Base-by-base conservation (phyloP, 2,888 invertebrate genomes). In the Plusia festucae region DNA sequence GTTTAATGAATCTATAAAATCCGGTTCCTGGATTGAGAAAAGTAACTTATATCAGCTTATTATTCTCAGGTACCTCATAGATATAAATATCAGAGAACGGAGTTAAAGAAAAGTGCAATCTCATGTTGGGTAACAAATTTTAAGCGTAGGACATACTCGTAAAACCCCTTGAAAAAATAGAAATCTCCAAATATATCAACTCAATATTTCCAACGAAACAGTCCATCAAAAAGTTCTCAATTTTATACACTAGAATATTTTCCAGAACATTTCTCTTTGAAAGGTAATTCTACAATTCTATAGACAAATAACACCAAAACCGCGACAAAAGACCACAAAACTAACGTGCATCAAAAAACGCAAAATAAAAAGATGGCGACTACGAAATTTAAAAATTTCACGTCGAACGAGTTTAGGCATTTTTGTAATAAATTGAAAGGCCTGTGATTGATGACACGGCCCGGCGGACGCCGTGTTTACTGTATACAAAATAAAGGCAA, bases 371-470 rank as follows among this genome's bases (percentile, higher is more conserved):
- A 80, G 40, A 59, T 30, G 51, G 52, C 51, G 34, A 59, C 11
- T 22, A 24, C 0, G 32, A 79, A 76, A 69, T 80, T 86, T 85
- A 68, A 74, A 84, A 79, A 79, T 60, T 78, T 79, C 72, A 69
- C 77, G 70, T 70, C 65, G 56, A 73, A 60, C 82, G 78, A 82
- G 83, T 82, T 88, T 88, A 86, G 87, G 84, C 78, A 82, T 85
- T 88, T 87, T 86, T 83, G 83, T 87, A 84, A 89, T 89, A 89
- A 87, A 91, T 90, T 89, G 89, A 87, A 88, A 85, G 84, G 76
- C 75, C 51, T 65, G 73, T 89, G 90, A 91, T 91, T 90, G 90
- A 90, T 90, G 86, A 80, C 70, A 77, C 79, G 71, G 65, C 60
- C 68, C 59, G 68, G 44, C 70, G 71, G 60, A 53, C 56, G 69